Conservation (phyloP, 2,797 vertebrate species). For the Chelon auratus region DNA sequence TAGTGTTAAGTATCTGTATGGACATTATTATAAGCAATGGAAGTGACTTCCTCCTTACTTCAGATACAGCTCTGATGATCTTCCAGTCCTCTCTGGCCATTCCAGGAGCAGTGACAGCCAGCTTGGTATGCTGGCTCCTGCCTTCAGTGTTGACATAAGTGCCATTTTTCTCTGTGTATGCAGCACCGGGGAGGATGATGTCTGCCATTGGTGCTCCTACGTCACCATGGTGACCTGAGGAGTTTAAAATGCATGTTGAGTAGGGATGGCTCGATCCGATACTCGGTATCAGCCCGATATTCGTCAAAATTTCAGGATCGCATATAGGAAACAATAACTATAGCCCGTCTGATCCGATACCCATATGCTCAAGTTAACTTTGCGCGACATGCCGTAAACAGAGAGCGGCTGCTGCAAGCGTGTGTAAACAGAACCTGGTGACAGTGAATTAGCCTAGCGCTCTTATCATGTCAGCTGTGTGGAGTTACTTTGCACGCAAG, state of each 20-base stretch:
- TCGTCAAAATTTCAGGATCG: no score
- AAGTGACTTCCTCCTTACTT: slow-evolving; percentile 79
- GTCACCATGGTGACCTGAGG: slow-evolving; percentile 95
- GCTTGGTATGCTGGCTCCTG: slow-evolving; percentile 93
- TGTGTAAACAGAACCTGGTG: no score
- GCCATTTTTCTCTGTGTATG: slow-evolving; percentile 94
- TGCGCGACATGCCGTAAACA: no score
- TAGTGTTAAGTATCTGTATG: not conserved
- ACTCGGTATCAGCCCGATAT: no score
- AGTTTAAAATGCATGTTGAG: not conserved
- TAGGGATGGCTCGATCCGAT: no score
- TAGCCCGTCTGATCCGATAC: no score
- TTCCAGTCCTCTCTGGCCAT: slow-evolving; percentile 97
- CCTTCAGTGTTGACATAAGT: slow-evolving; percentile 98
- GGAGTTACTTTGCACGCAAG: no score
- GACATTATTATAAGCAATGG: rapidly evolving
- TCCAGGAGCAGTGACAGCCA: slow-evolving; percentile 94
- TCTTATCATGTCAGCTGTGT: no score
- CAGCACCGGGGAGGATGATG: slow-evolving; percentile 93
- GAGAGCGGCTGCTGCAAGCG: no score
- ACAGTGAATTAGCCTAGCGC: no score
- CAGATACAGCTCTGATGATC: slow-evolving; percentile 94
- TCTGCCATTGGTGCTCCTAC: slow-evolving; percentile 94
- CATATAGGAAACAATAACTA: no score
- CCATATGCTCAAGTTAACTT: no score